Conservation (phyloP, 2,888 invertebrate species). For the Cantharis rufa region DNA sequence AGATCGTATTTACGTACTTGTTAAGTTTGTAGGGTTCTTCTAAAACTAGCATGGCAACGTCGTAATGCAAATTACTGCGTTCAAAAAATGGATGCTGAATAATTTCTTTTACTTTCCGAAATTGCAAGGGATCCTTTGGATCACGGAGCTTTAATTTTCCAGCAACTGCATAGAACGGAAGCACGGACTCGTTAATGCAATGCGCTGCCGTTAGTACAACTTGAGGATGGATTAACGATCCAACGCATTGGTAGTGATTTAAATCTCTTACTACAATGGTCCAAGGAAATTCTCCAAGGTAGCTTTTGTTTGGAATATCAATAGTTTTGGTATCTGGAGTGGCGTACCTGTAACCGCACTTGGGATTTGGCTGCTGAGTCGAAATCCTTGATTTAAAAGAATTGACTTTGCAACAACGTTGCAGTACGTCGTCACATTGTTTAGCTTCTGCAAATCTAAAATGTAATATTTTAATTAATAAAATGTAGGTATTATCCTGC, state of each 20-base stretch:
- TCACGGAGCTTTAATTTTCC: constrained; percentile 12
- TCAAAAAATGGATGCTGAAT: constrained; percentile 47
- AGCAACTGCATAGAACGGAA: constrained; percentile 47
- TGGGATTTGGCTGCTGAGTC: not conserved
- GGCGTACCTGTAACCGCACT: not conserved
- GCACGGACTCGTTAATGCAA: constrained; percentile 59
- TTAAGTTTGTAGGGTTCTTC: constrained; percentile 61
- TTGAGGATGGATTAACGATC: constrained; percentile 70
- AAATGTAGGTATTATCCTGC: not conserved
- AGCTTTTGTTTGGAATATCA: not conserved
- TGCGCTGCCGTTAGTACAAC: constrained; percentile 78
- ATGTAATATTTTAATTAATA: not conserved
- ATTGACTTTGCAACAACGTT: not conserved
- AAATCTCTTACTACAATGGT: constrained; percentile 69
- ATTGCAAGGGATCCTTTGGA: constrained; percentile 4
- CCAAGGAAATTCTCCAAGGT: constrained; percentile 77
- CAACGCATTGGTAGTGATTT: constrained; percentile 71
- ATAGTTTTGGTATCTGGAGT: not conserved
- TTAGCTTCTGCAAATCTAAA: not conserved
- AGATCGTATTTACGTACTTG: constrained; percentile 41
- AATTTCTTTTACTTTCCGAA: not conserved
- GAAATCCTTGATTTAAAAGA: not conserved
- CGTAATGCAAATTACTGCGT: constrained; percentile 67
- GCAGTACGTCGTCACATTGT: not conserved
- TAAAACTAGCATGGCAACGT: constrained; percentile 70